Evolutionary conservation across 2,888 invertebrate species (phyloP).

Genomic region (Sphaeridia pumilis): DNA sequence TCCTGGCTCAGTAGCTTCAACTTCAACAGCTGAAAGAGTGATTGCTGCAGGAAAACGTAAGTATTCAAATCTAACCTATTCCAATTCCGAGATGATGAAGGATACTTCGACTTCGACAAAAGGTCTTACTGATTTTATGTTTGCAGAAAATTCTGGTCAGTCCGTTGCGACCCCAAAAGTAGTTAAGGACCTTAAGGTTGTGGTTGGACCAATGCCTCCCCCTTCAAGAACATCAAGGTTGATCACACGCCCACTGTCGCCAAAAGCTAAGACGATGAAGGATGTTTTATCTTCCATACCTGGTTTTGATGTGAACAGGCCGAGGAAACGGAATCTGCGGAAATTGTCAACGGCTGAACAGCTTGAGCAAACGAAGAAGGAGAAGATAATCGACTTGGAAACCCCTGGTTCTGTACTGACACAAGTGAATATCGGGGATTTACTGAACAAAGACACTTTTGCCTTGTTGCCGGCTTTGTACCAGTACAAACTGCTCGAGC

Average conservation of each 20-base stretch:
- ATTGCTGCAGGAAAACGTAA: slow-evolving; percentile 32
- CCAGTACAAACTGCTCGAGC: slow-evolving; percentile 82
- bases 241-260: slow-evolving; percentile 32
- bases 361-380: slow-evolving; percentile 71
- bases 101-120: too few relatives aligned
- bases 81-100: background rate
- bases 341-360: slow-evolving; percentile 84
- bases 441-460: slow-evolving; percentile 84
- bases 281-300: slow-evolving; percentile 79
- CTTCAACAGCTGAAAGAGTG: too few relatives aligned
- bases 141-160: too few relatives aligned
- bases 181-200: too few relatives aligned
- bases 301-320: slow-evolving; percentile 67
- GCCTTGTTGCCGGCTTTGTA: slow-evolving; percentile 71
- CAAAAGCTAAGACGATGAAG: slow-evolving; percentile 59
- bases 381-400: slow-evolving; percentile 81
- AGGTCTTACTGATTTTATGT: too few relatives aligned
- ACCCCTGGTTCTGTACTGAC: slow-evolving; percentile 91
- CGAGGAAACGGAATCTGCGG: slow-evolving; percentile 63
- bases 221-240: background rate
- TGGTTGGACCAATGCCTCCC: background rate
- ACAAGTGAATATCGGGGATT: slow-evolving; percentile 75
- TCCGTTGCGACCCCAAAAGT: too few relatives aligned
- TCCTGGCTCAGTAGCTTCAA: too few relatives aligned
- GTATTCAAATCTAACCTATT: slow-evolving; percentile 4